Base-by-base conservation (phyloP, 2,888 invertebrate species). In the Dascillus cervinus region DNA sequence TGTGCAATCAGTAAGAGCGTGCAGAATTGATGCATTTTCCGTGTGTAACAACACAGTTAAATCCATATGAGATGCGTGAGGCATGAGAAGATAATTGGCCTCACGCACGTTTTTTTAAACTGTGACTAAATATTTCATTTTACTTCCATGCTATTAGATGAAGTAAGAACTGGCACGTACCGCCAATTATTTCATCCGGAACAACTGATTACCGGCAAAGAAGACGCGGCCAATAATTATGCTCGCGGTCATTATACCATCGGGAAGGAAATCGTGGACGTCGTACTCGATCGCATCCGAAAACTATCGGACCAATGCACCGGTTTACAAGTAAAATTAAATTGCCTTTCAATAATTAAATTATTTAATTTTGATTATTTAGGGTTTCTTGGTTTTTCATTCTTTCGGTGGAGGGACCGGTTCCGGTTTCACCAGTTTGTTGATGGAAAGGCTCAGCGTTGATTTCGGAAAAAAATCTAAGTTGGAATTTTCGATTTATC, bases 401-500 rank as follows among this genome's bases (percentile, higher is more conserved):
- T 89, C 89, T 8, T 92, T 92, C 59, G 91, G 82, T 36, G 85
- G 80, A 41, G 91, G 91, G 46, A 92, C 89, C 46, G 92, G 90
- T 29, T 90, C 87, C 17, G 94, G 94, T 11, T 94, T 94, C 67
- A 89, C 90, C 1, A 90, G 91, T 2, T 72, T 94, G 43, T 71
- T 94, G 39, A 91, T 92, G 91, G 90, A 94, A 66, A 74, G 87
- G 26, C 75, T 95, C 20, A 86, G 86, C 25, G 87, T 90, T 2
- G 90, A 91, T 65, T 94, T 91, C 64, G 90, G 91, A 44, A 92
- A 90, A 67, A 92, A 91, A 66, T 88, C 88, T 29, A 92, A 92
- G 61, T 72, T 92, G 12, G 90, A 90, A 64, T 94, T 95, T 65
- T 84, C 90, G 32, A 87, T 94, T 51, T 95, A 95, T 62, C 94